Conservation (phyloP, 1,140 invertebrate species). For the Heliconius melpomene region DNA sequence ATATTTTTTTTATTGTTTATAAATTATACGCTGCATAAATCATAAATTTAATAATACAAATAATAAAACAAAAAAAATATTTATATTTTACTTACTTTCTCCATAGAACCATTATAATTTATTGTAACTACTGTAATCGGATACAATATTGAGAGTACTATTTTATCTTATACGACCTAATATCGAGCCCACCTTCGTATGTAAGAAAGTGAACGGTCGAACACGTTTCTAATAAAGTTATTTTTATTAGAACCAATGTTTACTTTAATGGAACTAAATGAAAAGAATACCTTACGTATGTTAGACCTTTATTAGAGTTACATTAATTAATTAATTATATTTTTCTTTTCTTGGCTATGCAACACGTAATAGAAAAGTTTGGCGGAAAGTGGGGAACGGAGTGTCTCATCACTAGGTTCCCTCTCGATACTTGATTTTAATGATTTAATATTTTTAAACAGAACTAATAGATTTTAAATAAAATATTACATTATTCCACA, state of each 20-base stretch:
- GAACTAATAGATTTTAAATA: neutral
- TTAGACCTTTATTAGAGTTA: neutral
- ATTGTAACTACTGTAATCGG: neutral
- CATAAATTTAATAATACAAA: neutral
- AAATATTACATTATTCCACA: neutral
- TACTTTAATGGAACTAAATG: neutral
- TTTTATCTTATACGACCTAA: neutral
- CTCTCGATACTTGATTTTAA: too few species aligned
- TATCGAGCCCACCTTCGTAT: constrained; percentile 3
- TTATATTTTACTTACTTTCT: neutral
- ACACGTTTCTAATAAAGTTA: neutral
- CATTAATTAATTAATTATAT: too few species aligned
- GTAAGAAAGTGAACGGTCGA: neutral
- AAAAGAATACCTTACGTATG: neutral
- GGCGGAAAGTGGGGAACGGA: neutral
- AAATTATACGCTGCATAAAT: neutral
- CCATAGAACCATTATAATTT: neutral
- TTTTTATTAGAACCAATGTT: constrained; percentile 1
- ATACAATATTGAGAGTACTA: constrained; percentile 3
- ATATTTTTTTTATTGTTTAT: neutral
- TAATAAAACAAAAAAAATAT: neutral
- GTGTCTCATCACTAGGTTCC: neutral
- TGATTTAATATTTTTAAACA: too few species aligned
- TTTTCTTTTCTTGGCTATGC: too few species aligned
- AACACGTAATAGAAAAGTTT: too few species aligned